phyloP scores from a whole-genome alignment of 2,888 invertebrate species.

The Oithona nana region DNA sequence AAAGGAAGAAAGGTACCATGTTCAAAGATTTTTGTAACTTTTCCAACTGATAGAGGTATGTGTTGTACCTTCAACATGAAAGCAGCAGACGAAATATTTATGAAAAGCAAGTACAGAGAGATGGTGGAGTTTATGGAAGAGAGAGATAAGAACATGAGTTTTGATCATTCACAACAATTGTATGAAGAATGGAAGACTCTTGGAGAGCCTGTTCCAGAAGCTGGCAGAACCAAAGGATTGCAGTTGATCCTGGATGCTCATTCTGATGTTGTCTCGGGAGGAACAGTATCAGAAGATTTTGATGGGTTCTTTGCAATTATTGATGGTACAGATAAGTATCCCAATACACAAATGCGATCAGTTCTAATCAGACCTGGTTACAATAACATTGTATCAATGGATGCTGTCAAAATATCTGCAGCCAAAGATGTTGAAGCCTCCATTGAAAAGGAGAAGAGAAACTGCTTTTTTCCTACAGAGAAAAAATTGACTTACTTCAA shows the following conservation, averaged over 20 bases:
- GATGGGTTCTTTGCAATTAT: not conserved
- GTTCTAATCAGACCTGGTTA: not conserved
- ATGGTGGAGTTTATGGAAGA: not conserved
- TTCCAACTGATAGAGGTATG: slow-evolving; percentile 8
- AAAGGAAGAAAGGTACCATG: slow-evolving; percentile 2
- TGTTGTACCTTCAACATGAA: slow-evolving; percentile 11
- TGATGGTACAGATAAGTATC: not conserved
- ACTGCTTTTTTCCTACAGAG: slow-evolving; percentile 4
- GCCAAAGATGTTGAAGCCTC: not conserved
- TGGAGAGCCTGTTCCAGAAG: not conserved
- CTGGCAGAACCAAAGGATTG: not conserved
- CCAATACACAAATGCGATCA: not conserved
- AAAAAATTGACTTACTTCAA: not conserved
- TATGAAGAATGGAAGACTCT: not conserved
- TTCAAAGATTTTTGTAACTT: not conserved
- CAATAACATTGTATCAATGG: not conserved
- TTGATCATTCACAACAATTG: not conserved
- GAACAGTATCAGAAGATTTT: slow-evolving; percentile 9
- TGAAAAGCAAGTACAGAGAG: not conserved
- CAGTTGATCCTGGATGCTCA: slow-evolving; percentile 7
- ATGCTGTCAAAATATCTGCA: not conserved
- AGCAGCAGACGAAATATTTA: not conserved
- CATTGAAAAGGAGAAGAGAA: not conserved
- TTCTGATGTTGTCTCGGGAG: not conserved
- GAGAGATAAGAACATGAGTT: not conserved